A percentile compares a stretch with the other conserved stretches of the same genome.
Evolutionary conservation across 2,797 vertebrate species (phyloP).

Genomic region (Fistularia commersonii): DNA sequence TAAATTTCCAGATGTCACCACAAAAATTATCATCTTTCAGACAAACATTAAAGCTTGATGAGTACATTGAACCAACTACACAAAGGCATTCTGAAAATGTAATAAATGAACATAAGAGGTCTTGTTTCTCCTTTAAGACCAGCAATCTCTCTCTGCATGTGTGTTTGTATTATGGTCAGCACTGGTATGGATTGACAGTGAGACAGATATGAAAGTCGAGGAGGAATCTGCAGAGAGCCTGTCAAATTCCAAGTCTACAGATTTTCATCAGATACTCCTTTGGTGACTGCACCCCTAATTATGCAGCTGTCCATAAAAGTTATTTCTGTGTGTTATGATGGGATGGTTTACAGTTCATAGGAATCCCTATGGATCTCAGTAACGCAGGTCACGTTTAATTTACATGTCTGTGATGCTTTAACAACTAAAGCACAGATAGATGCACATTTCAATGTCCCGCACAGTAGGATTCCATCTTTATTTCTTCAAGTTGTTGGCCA

Average conservation of each 20-base stretch:
- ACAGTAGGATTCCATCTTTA: too few relatives aligned
- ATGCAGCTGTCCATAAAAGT: too few relatives aligned
- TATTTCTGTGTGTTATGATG: background rate
- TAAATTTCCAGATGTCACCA: background rate
- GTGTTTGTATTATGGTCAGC: conserved; percentile 17
- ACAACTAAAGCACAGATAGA: too few relatives aligned
- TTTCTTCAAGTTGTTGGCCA: too few relatives aligned
- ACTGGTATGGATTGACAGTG: conserved; percentile 46
- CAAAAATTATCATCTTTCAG: background rate
- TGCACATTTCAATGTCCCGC: too few relatives aligned
- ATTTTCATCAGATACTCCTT: conserved; percentile 50
- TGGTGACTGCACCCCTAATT: conserved; percentile 5
- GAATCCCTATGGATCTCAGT: too few relatives aligned
- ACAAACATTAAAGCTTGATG: background rate
- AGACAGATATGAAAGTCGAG: conserved; percentile 47
- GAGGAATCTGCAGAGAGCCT: conserved; percentile 40
- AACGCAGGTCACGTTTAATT: too few relatives aligned
- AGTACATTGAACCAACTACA: conserved; percentile 5
- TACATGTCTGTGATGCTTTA: too few relatives aligned
- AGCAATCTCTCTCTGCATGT: conserved; percentile 4
- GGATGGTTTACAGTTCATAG: too few relatives aligned
- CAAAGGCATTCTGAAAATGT: too few relatives aligned
- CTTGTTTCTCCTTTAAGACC: too few relatives aligned
- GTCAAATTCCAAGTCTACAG: conserved; percentile 44
- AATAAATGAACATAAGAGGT: too few relatives aligned